phyloP scores from a whole-genome alignment of 2,797 vertebrate species.

The Manis crassicaudata region DNA sequence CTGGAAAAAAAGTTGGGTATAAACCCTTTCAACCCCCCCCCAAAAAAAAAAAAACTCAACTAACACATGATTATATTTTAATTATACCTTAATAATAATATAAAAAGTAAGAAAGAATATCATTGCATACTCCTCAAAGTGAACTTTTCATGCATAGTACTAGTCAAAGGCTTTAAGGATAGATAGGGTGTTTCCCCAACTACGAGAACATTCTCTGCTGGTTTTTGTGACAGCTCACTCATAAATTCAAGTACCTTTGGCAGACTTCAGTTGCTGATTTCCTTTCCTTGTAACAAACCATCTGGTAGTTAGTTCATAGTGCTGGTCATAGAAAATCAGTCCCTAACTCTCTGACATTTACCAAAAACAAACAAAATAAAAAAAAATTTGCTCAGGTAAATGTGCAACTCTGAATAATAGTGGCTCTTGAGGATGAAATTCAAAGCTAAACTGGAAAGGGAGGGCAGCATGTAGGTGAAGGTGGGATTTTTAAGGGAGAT shows the following conservation, averaged over 20 bases:
- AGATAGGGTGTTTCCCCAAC: background rate
- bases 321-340: background rate
- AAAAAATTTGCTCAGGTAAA: background rate
- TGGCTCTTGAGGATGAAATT: background rate
- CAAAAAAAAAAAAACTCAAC: background rate
- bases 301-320: background rate
- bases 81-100: background rate
- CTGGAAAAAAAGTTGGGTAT: no score
- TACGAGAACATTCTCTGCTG: background rate
- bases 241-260: background rate
- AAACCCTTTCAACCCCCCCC: no score
- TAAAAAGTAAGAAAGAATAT: background rate
- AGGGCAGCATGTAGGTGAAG: background rate
- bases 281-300: background rate
- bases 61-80: background rate
- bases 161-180: background rate
- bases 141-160: background rate
- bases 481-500: background rate
- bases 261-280: background rate
- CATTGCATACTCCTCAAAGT: background rate
- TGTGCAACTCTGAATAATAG: background rate
- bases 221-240: background rate
- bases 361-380: background rate
- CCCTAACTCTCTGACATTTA: background rate
- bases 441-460: background rate